Evolutionary conservation across 2,888 invertebrate genomes (phyloP), one percentile per base, ranked within the genome.

Genomic region (Drosophila gaucha): DNA sequence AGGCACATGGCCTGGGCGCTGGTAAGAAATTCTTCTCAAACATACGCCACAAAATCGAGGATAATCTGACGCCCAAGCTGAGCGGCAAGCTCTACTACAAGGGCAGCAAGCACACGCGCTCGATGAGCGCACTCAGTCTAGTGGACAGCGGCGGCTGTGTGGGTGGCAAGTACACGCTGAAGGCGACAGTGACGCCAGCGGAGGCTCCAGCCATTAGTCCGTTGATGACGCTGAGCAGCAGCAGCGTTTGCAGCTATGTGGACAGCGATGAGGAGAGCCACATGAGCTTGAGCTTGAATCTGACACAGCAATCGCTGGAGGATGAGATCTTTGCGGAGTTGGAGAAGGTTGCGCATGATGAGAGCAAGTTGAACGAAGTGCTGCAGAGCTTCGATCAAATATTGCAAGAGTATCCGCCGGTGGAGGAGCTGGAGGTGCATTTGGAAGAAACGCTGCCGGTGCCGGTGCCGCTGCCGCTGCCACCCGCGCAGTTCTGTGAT

Each of bases 351-450:
- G 90, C 92, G 2, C 91, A 92, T 38, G 91, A 91, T 57, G 92
- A 92, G 60, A 91, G 92, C 9, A 93, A 92, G 78, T 75, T 93
- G 31, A 91, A 92, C 68, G 92, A 91, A 9, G 93, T 92, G 18
- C 90, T 93, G 36, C 92, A 93, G 55, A 93, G 92, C 75, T 93
- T 93, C 67, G 93, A 93, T 80, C 93, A 92, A 77, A 93, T 93
- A 70, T 66, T 93, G 6, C 90, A 90, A 24, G 93, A 93, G 52
- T 93, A 92, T 76, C 86, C 88, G 4, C 62, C 67, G 2, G 31
- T 62, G 28, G 67, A 71, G 35, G 67, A 55, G 9, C 10, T n/a
- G 9, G 51, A 58, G 18, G 18, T 31, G 20, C 63, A 36, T 20
- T 6, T 49, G 20, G 70, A 64, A 10, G 39, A 58, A 44, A 9